A percentile compares a stretch with the other conserved stretches of the same genome.
Evolutionary conservation across 1,140 invertebrate genomes (phyloP).

Genomic region (Stegodyphus dumicola): DNA sequence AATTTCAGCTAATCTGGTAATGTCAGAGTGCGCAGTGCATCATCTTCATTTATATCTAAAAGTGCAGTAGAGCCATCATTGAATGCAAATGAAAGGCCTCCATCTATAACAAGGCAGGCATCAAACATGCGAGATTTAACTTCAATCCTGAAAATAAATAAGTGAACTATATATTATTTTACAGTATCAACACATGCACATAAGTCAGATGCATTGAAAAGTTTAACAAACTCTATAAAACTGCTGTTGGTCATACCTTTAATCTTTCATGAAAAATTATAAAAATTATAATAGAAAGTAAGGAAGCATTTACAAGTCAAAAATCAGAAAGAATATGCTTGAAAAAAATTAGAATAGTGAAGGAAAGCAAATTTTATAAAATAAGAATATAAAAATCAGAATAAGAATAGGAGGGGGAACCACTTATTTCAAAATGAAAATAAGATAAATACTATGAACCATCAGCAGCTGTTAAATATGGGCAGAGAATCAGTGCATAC

Average conservation of each 20-base stretch:
- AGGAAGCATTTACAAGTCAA: neutral
- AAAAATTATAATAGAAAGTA: neutral
- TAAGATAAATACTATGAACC: too few species aligned
- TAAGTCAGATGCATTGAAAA: neutral
- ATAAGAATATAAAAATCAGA: too few species aligned
- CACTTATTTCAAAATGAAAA: too few species aligned
- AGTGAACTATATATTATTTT: neutral
- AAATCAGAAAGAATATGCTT: neutral
- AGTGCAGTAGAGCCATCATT: slow-evolving; percentile 91
- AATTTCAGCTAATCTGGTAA: slow-evolving; percentile 66
- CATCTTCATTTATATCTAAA: slow-evolving; percentile 85
- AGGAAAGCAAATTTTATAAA: too few species aligned
- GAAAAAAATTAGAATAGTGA: neutral
- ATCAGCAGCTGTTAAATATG: too few species aligned
- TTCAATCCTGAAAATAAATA: slow-evolving; percentile 72
- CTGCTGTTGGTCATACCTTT: neutral
- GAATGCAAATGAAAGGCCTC: slow-evolving; percentile 92
- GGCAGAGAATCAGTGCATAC: too few species aligned
- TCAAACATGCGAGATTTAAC: slow-evolving; percentile 93
- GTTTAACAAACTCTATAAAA: neutral
- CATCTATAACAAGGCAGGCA: slow-evolving; percentile 95
- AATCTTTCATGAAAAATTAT: neutral
- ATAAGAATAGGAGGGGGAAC: too few species aligned
- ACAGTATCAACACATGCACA: neutral
- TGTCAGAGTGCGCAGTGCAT: slow-evolving; percentile 85